A percentile compares a stretch with the other conserved stretches of the same genome.
Evolutionary conservation across 2,113 vertebrate genomes (phyloP).

Genomic region (Corythornis vintsioides): DNA sequence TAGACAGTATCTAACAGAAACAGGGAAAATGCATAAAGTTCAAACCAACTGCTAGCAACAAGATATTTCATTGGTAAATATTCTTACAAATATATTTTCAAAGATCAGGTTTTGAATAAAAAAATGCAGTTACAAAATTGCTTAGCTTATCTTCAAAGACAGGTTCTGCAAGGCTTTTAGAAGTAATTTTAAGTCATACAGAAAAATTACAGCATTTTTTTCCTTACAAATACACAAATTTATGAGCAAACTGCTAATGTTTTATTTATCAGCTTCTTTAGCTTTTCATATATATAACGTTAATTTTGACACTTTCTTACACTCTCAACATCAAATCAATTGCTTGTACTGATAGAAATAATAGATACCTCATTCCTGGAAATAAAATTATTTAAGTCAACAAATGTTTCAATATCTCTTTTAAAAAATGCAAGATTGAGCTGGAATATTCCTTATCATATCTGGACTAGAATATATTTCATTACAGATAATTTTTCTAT

Average conservation of each 20-base stretch:
- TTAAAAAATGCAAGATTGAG: background rate
- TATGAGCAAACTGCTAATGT: background rate
- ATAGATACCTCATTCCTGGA: background rate
- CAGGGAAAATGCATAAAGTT: background rate
- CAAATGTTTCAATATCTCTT: background rate
- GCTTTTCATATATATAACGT: background rate
- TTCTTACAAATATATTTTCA: background rate
- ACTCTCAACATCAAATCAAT: background rate
- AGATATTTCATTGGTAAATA: background rate
- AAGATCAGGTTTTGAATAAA: background rate
- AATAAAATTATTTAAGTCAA: background rate
- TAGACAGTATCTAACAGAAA: background rate
- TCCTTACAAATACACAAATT: background rate
- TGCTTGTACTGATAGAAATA: background rate
- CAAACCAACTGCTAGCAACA: background rate
- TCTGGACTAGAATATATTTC: background rate
- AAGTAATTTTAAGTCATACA: background rate
- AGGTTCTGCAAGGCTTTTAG: background rate
- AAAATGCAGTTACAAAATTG: background rate
- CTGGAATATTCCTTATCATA: background rate
- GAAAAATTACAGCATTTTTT: background rate
- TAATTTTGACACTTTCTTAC: background rate
- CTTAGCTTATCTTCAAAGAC: background rate
- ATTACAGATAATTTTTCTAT: background rate
- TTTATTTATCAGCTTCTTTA: background rate